phyloP scores from a whole-genome alignment of 2,113 vertebrate species.

The Pterophyllum scalare region DNA sequence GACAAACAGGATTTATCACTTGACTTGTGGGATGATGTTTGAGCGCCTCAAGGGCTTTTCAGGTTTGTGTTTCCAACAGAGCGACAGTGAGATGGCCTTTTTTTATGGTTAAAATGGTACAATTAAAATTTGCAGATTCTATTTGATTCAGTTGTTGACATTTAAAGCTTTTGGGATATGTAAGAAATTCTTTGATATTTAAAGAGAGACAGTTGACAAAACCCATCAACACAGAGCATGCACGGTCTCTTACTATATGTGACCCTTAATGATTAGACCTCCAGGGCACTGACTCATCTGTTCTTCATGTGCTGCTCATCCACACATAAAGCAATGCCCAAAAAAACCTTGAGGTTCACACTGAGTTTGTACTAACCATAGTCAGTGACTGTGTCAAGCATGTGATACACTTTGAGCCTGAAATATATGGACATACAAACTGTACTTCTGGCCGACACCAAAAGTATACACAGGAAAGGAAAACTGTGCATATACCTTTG shows the following conservation, averaged over 20 bases:
- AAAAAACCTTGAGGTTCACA: conserved; percentile 27
- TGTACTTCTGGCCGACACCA: background rate
- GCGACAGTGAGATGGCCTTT: background rate
- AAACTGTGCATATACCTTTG: conserved; percentile 34
- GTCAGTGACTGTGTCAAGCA: background rate
- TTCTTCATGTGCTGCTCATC: background rate
- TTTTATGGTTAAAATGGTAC: background rate
- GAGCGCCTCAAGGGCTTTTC: no score
- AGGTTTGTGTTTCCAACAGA: background rate
- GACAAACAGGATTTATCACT: no score
- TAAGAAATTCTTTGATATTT: background rate
- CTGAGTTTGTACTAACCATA: conserved; percentile 37
- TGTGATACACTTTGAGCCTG: background rate
- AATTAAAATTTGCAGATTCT: conserved; percentile 14
- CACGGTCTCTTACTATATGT: background rate
- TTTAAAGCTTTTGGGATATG: background rate
- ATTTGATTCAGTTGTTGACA: background rate
- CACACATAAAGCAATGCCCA: conserved; percentile 19
- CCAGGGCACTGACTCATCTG: background rate
- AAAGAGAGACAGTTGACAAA: background rate
- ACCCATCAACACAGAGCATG: background rate
- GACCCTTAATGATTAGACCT: background rate
- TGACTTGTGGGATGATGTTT: no score
- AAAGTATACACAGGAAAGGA: background rate
- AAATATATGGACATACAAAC: conserved; percentile 25